phyloP scores from a whole-genome alignment of 2,888 invertebrate species.

The Hipparchia sbordonii region DNA sequence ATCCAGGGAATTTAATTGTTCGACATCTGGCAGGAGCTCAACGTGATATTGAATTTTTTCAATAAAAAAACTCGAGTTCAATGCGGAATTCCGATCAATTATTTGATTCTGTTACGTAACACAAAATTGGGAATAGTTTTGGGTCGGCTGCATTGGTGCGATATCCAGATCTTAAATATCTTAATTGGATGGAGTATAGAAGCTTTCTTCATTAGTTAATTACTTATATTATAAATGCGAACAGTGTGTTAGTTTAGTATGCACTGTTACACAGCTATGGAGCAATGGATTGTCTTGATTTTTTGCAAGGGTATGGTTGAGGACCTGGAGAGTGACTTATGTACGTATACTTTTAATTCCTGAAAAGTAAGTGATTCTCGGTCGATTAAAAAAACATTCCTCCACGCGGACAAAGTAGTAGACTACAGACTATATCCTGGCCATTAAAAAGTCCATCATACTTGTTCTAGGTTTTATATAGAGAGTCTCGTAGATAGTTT shows the following conservation, averaged over 20 bases:
- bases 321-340: too few species aligned
- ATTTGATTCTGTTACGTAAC: slow-evolving; percentile 29
- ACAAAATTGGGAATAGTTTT: slow-evolving; percentile 28
- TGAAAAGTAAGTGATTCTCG: too few species aligned
- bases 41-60: slow-evolving; percentile 62
- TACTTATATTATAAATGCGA: too few species aligned
- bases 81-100: slow-evolving; percentile 30
- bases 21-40: slow-evolving; percentile 67
- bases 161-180: not conserved
- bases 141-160: not conserved
- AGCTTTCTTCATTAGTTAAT: too few species aligned
- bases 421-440: not conserved
- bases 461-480: slow-evolving; percentile 8
- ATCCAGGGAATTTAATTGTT: slow-evolving; percentile 69
- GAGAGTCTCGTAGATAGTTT: slow-evolving; percentile 52
- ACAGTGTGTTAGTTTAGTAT: too few species aligned
- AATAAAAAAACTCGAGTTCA: slow-evolving; percentile 35
- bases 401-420: too few species aligned
- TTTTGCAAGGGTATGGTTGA: too few species aligned
- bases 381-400: too few species aligned
- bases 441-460: not conserved
- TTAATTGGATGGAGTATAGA: not conserved
- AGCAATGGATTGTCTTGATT: too few species aligned
- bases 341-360: too few species aligned
- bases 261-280: too few species aligned